phyloP scores from a whole-genome alignment of 2,888 invertebrate genomes.

The Apamea crenata region DNA sequence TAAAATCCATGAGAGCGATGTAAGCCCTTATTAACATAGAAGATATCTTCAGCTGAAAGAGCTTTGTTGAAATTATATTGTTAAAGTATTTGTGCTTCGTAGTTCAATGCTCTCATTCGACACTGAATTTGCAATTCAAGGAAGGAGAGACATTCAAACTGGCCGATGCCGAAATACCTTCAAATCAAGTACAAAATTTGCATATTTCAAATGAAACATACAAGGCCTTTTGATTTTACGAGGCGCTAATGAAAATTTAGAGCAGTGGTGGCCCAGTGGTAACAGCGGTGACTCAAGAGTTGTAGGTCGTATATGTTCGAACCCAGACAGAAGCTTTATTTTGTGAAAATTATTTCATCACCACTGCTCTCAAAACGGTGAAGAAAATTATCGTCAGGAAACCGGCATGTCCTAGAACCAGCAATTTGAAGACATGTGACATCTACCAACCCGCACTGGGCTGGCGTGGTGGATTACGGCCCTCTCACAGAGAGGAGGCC shows the following conservation, averaged over 20 bases:
- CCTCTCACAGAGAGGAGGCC: too few relatives aligned
- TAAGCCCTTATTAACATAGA: constrained; percentile 38
- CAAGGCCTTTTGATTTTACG: constrained; percentile 5
- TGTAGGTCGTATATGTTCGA: too few relatives aligned
- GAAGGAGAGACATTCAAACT: constrained; percentile 28
- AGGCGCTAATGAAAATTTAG: constrained; percentile 12
- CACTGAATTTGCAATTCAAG: constrained; percentile 23
- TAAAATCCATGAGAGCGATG: constrained; percentile 21
- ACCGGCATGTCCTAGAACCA: background rate
- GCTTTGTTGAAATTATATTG: constrained; percentile 15
- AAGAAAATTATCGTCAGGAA: too few relatives aligned
- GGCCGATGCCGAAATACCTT: background rate
- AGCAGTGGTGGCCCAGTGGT: background rate
- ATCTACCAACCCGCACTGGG: background rate
- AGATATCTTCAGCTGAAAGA: constrained; percentile 20
- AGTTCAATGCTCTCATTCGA: constrained; percentile 29
- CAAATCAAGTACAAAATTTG: background rate
- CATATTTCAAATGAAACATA: constrained; percentile 10
- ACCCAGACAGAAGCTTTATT: background rate
- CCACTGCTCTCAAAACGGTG: too few relatives aligned
- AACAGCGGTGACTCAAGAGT: background rate
- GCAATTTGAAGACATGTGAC: background rate
- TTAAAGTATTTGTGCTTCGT: constrained; percentile 4
- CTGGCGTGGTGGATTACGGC: too few relatives aligned
- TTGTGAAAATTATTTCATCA: background rate